These are phyloP conservation scores for Scatophagus argus DNA, from an alignment of 2,113 vertebrate genomes.

Conservation along the genomic window DNA sequence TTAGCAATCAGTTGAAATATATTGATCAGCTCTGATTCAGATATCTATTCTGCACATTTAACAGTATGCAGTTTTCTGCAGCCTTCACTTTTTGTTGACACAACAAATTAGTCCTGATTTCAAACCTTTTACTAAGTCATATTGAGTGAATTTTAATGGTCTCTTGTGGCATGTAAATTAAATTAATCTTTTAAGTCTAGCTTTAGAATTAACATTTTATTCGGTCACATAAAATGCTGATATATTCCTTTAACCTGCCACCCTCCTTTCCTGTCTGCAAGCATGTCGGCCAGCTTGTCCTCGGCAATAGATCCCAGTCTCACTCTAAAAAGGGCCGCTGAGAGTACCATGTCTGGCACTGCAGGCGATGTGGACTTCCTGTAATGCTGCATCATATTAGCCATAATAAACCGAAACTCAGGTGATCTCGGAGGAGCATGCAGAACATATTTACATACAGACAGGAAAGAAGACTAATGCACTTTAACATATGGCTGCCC, in stretches of 20 bases:
- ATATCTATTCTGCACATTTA: background rate
- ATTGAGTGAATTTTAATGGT: background rate
- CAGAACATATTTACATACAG: constrained; percentile 59
- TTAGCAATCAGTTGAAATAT: background rate
- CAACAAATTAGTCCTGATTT: background rate
- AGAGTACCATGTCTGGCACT: constrained; percentile 34
- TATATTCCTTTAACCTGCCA: constrained; percentile 9
- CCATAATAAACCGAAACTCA: constrained; percentile 52
- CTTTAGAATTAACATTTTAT: constrained; percentile 10
- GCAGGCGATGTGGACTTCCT: constrained; percentile 7
- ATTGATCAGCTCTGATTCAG: background rate
- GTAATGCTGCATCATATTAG: constrained; percentile 45
- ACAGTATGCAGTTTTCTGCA: background rate
- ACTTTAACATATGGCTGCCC: constrained; percentile 18
- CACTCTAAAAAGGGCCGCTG: constrained; percentile 46
- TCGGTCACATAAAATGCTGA: constrained; percentile 24
- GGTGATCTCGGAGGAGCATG: constrained; percentile 42
- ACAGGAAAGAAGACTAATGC: background rate
- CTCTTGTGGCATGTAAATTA: background rate
- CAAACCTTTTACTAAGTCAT: background rate
- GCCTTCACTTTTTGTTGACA: background rate
- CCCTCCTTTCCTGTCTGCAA: background rate
- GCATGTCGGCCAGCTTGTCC: constrained; percentile 6
- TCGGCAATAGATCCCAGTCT: constrained; percentile 49
- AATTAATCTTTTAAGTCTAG: background rate